phyloP scores from a whole-genome alignment of 2,797 vertebrate genomes.

The Gallinago nigripennis region DNA sequence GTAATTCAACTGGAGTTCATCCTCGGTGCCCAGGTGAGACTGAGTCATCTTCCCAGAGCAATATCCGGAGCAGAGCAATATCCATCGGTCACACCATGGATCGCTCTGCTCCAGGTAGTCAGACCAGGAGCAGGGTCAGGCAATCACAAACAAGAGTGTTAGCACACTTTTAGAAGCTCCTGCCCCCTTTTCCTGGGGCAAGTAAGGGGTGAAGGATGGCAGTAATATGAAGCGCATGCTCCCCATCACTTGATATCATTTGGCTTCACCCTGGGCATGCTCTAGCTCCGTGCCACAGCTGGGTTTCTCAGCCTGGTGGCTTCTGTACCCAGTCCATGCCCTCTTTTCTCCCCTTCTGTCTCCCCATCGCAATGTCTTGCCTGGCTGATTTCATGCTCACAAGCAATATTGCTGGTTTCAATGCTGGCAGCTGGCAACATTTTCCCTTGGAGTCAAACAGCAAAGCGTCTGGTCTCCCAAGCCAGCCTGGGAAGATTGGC shows the following conservation, averaged over 20 bases:
- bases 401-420: background rate
- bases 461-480: background rate
- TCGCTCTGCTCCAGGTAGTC: background rate
- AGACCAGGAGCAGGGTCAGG: background rate
- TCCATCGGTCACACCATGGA: fast-evolving
- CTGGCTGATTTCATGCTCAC: background rate
- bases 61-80: background rate
- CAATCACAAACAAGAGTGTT: background rate
- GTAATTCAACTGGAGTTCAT: background rate
- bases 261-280: background rate
- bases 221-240: fast-evolving
- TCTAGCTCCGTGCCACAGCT: background rate
- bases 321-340: background rate
- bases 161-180: background rate
- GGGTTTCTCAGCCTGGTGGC: fast-evolving
- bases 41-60: background rate
- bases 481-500: background rate
- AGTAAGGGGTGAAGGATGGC: background rate
- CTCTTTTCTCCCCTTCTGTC: background rate
- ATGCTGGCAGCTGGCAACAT: background rate
- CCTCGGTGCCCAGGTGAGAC: background rate
- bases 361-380: background rate
- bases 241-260: background rate
- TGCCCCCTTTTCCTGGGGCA: background rate
- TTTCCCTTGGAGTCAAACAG: background rate